These are phyloP conservation scores for Synanthedon vespiformis DNA, from an alignment of 2,888 invertebrate species.

Conservation along the genomic window DNA sequence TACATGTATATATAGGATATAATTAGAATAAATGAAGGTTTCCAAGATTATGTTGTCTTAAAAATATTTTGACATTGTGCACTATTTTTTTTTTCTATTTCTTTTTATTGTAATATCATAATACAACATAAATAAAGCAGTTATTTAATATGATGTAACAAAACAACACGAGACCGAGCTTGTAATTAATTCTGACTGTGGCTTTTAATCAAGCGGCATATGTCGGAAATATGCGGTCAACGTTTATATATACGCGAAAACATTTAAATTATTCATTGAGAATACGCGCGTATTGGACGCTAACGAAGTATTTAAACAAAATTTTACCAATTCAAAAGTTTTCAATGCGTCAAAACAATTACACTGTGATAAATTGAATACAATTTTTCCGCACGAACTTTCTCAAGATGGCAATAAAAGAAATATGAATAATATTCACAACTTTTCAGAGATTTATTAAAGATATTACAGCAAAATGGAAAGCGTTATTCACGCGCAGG, in stretches of 20 bases:
- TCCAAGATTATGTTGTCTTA: too few relatives aligned
- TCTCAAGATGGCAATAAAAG: conserved; percentile 27
- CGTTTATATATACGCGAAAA: conserved; percentile 33
- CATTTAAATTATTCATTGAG: conserved; percentile 44
- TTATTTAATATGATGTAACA: background rate
- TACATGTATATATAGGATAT: too few relatives aligned
- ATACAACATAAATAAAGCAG: background rate
- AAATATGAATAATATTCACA: conserved; percentile 46
- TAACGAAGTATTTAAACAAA: conserved; percentile 16
- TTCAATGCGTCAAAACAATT: background rate
- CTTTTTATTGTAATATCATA: background rate
- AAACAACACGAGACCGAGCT: background rate
- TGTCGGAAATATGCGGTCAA: conserved; percentile 42
- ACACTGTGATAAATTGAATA: background rate
- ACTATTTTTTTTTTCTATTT: too few relatives aligned
- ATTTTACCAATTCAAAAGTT: background rate
- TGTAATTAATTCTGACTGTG: conserved; percentile 13
- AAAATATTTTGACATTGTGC: too few relatives aligned
- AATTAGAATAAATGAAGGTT: too few relatives aligned
- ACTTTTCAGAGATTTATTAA: conserved; percentile 57
- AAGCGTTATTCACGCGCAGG: conserved; percentile 64
- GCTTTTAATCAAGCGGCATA: conserved; percentile 39
- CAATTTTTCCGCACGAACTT: conserved; percentile 4
- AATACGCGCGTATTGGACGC: conserved; percentile 14
- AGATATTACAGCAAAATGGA: conserved; percentile 55